phyloP scores from a whole-genome alignment of 2,888 invertebrate species.

The Apodemia duryi region DNA sequence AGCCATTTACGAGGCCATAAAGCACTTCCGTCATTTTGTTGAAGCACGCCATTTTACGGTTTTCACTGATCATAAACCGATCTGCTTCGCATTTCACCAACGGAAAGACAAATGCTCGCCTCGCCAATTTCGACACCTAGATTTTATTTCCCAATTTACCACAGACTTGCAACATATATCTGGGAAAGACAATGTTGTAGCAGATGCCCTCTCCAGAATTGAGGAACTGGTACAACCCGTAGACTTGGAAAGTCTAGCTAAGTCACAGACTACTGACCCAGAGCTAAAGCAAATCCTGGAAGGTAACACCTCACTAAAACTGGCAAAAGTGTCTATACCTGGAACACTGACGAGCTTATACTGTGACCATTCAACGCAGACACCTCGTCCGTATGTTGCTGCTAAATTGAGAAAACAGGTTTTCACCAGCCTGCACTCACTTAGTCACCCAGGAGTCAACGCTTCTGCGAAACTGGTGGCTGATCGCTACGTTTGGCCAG shows the following conservation, averaged over 20 bases:
- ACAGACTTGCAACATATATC: slow-evolving; percentile 25
- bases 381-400: slow-evolving; percentile 30
- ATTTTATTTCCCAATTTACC: slow-evolving; percentile 27
- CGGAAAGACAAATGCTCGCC: slow-evolving; percentile 24
- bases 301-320: slow-evolving; percentile 19
- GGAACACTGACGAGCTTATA: slow-evolving; percentile 21
- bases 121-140: slow-evolving; percentile 23
- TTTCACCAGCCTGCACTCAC: slow-evolving; percentile 32
- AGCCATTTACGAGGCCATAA: slow-evolving; percentile 43
- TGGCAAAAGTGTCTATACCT: slow-evolving; percentile 21
- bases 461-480: slow-evolving; percentile 33
- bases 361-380: slow-evolving; percentile 29
- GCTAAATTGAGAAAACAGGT: slow-evolving; percentile 24
- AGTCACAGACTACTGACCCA: slow-evolving; percentile 21
- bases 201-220: slow-evolving; percentile 32
- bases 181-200: slow-evolving; percentile 27
- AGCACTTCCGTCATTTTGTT: slow-evolving; percentile 43
- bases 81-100: slow-evolving; percentile 16
- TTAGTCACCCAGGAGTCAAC: slow-evolving; percentile 31
- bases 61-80: slow-evolving; percentile 28
- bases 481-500: slow-evolving; percentile 47
- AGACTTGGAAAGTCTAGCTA: slow-evolving; percentile 19
- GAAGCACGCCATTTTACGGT: slow-evolving; percentile 42
- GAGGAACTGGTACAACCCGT: slow-evolving; percentile 25
- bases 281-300: slow-evolving; percentile 20